Percentiles rank a stretch among this genome's conserved stretches.
phyloP scores from a whole-genome alignment of 1,140 invertebrate genomes.

The Monomorium pharaonis region DNA sequence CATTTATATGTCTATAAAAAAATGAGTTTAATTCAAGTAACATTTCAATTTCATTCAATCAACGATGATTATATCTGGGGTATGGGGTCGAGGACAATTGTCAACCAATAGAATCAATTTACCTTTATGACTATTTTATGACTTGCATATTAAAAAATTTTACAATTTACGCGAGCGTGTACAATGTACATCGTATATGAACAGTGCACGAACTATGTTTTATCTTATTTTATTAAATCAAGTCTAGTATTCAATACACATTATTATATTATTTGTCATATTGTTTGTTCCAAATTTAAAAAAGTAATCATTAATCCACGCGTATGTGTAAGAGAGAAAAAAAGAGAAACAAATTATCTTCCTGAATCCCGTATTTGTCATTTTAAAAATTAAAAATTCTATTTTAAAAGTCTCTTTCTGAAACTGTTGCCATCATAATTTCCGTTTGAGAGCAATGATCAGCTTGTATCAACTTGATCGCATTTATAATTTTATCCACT shows the following conservation, averaged over 20 bases:
- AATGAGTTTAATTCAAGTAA: constrained; percentile 21
- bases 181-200: not conserved
- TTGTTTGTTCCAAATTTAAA: no score
- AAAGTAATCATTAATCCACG: no score
- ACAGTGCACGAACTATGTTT: not conserved
- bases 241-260: not conserved
- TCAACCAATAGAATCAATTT: constrained; percentile 45
- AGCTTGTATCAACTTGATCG: not conserved
- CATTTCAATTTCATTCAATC: constrained; percentile 33
- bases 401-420: not conserved
- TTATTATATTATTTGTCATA: no score
- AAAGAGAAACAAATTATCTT: no score
- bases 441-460: not conserved
- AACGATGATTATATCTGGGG: constrained; percentile 1
- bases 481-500: not conserved
- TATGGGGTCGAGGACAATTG: constrained; percentile 40
- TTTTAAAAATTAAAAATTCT: not conserved
- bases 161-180: not conserved
- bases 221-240: constrained; percentile 5
- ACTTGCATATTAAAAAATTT: constrained; percentile 36
- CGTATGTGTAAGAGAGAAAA: no score
- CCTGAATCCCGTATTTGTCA: no score
- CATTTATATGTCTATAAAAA: not conserved
- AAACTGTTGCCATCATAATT: not conserved
- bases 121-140: constrained; percentile 3